These are phyloP conservation scores for Tautogolabrus adspersus DNA, from an alignment of 2,113 vertebrate species.

Conservation along the genomic window DNA sequence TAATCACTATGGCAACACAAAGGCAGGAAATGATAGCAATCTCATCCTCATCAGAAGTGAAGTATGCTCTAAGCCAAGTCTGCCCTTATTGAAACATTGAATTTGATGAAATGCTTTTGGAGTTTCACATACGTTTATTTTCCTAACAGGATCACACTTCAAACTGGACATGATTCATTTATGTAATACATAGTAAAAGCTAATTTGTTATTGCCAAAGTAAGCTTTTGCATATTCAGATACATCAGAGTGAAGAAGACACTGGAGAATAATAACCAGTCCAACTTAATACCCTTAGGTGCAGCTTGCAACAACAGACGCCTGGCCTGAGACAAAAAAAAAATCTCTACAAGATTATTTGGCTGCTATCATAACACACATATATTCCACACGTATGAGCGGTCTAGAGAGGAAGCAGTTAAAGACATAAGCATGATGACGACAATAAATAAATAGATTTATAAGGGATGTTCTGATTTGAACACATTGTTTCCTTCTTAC, in stretches of 20 bases:
- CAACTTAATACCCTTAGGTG: not conserved
- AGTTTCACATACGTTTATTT: slow-evolving; percentile 8
- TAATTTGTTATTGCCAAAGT: too few relatives aligned
- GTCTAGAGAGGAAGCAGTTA: too few relatives aligned
- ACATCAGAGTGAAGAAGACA: not conserved
- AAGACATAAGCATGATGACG: too few relatives aligned
- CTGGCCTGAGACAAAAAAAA: too few relatives aligned
- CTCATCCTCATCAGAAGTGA: slow-evolving; percentile 6
- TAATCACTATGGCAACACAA: slow-evolving; percentile 46
- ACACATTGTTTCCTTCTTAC: too few relatives aligned
- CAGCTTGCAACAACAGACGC: slow-evolving; percentile 9
- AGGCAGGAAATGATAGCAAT: slow-evolving; percentile 6
- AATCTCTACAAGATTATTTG: slow-evolving; percentile 8
- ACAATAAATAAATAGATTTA: too few relatives aligned
- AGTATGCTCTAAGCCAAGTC: not conserved
- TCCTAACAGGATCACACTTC: slow-evolving; percentile 13
- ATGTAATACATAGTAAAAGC: not conserved
- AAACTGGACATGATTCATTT: slow-evolving; percentile 15
- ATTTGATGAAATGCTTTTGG: slow-evolving; percentile 21
- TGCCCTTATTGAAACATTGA: slow-evolving; percentile 8
- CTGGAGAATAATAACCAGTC: slow-evolving; percentile 2
- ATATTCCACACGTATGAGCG: not conserved
- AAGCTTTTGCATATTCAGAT: too few relatives aligned
- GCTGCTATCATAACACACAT: not conserved
- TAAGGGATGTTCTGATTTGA: too few relatives aligned